A percentile compares a stretch with the other conserved stretches of the same genome.
Conservation (phyloP, 2,888 invertebrate species). For the Drosophila paranaensis region DNA sequence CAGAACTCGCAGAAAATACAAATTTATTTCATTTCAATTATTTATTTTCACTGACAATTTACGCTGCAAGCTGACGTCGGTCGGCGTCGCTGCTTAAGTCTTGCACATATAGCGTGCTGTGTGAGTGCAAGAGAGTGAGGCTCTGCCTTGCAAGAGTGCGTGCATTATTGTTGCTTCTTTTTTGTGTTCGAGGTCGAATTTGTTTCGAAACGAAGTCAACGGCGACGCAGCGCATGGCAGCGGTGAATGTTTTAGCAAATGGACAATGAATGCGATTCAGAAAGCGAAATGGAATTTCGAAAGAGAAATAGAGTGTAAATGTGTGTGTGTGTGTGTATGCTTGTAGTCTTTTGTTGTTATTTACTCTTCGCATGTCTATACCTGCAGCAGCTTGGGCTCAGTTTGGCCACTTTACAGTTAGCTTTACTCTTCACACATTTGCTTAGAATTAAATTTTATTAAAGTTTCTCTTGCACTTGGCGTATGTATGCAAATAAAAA, state of each 20-base stretch:
- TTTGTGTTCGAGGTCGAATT: conserved; percentile 32
- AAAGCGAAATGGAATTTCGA: conserved; percentile 5
- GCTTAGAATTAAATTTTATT: background rate
- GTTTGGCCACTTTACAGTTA: background rate
- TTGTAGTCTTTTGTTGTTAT: background rate
- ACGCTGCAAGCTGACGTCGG: conserved; percentile 16
- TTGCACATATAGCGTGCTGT: background rate
- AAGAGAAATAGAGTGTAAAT: conserved; percentile 4
- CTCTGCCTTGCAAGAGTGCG: conserved; percentile 7
- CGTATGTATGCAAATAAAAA: background rate
- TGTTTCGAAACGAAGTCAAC: conserved; percentile 27
- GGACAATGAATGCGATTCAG: conserved; percentile 8
- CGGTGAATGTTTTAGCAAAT: conserved; percentile 7
- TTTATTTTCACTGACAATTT: conserved; percentile 23
- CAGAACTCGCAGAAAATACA: conserved; percentile 29
- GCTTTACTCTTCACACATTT: background rate
- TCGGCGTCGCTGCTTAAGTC: background rate
- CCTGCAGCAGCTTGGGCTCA: background rate
- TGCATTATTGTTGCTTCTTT: conserved; percentile 23
- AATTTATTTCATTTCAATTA: conserved; percentile 37
- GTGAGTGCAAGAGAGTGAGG: background rate
- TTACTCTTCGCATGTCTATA: background rate
- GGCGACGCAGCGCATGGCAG: conserved; percentile 3
- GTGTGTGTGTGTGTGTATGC: background rate
- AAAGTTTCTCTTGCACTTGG: background rate